phyloP scores from a whole-genome alignment of 2,888 invertebrate species.

The Zygogramma bicolorata region DNA sequence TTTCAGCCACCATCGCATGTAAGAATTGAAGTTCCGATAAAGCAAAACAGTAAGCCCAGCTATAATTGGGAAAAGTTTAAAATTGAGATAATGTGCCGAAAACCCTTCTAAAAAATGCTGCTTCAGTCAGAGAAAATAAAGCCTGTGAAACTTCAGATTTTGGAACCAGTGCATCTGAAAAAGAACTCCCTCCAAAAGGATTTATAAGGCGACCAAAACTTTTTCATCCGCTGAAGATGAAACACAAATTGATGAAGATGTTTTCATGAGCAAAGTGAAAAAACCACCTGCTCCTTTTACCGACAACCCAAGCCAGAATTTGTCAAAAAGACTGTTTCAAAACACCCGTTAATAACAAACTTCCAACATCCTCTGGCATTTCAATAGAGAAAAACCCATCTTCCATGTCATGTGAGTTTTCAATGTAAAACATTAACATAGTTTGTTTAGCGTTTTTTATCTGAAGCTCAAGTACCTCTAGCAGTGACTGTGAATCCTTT shows the following conservation, averaged over 20 bases:
- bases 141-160: too few species aligned
- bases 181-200: background rate
- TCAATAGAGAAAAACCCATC: too few species aligned
- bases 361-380: background rate
- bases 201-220: background rate
- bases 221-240: constrained; percentile 8
- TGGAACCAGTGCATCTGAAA: too few species aligned
- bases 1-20: background rate
- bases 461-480: too few species aligned
- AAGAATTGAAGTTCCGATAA: background rate
- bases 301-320: background rate
- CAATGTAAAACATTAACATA: too few species aligned
- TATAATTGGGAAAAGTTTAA: too few species aligned
- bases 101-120: too few species aligned
- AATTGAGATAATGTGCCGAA: too few species aligned
- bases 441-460: too few species aligned
- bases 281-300: background rate
- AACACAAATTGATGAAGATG: constrained; percentile 6
- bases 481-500: too few species aligned
- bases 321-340: background rate
- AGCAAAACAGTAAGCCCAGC: too few species aligned
- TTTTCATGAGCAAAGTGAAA: background rate
- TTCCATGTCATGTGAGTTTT: background rate
- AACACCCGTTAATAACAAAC: background rate
- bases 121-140: too few species aligned